Evolutionary conservation across 2,888 invertebrate genomes (phyloP), one percentile per base, ranked within the genome.

Genomic region (Netelia melanura): DNA sequence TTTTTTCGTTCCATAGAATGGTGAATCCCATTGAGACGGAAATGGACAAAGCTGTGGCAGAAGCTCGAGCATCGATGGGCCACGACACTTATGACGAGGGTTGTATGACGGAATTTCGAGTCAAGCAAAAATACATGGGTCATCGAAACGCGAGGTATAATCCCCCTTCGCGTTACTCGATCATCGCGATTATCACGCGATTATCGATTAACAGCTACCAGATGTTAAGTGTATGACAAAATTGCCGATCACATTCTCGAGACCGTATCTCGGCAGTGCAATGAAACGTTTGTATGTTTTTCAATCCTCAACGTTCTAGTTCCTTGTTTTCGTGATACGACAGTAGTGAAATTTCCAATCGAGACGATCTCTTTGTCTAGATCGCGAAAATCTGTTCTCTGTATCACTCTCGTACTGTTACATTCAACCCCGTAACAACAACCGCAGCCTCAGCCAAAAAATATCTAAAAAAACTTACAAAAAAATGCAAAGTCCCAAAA

Each of bases 141-240:
- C 98, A 98, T 93, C 95, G 98, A 78, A 98, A 98, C 94, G 96
- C 97, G 8, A 95, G 96, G 96, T 96, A 91, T 87, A 86, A 84
- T 84, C 74, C 79, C 54, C 70, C 38, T 82, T 75, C 11, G 54
- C 21, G 62, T 68, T 77, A 38, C 17, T 48, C 64, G 62, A 74
- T 78, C 77, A 68, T 70, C 68, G 77, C 61, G 9, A 6, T 44
- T 14, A 43, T 38, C n/a, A 11, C 64, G 71, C 5, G 21, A 71
- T 17, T 6, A 23, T 70, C 68, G 67, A 58, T 48, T 58, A 67
- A 68, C 48, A 48, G 14, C 48, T 14, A 48, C 10, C 14, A 14
- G 14, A 11, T 14, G 14, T 48, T 61, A 17, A 72, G 30, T 70
- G 30, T 44, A 23, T 56, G 52, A 78, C 11, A 11, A 44, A 70